phyloP scores from a whole-genome alignment of 2,113 vertebrate genomes.

The Leptosomus discolor region DNA sequence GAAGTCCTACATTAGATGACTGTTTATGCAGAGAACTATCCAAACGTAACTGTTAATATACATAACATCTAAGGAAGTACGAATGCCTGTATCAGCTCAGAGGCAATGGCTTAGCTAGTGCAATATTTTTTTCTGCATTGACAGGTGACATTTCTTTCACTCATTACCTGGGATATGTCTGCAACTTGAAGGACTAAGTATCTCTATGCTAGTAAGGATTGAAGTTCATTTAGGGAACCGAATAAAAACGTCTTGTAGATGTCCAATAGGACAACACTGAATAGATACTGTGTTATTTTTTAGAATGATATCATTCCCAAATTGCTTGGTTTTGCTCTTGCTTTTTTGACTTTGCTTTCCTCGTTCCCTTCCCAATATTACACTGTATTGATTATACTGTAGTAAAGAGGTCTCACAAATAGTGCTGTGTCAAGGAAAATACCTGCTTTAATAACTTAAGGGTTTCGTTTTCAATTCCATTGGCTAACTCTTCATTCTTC shows the following conservation, averaged over 20 bases:
- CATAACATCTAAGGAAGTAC: neutral
- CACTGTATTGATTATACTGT: neutral
- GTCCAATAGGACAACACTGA: neutral
- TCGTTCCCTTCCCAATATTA: neutral
- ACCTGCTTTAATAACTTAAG: neutral
- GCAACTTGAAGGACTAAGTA: neutral
- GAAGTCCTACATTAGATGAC: neutral
- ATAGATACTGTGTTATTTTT: neutral
- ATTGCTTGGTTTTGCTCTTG: neutral
- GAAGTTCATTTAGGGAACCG: neutral
- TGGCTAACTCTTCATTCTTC: neutral
- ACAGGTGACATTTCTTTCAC: neutral
- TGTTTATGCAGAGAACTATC: neutral
- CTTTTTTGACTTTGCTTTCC: neutral
- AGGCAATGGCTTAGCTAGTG: neutral
- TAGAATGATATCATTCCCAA: neutral
- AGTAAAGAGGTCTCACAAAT: neutral
- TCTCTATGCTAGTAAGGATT: neutral
- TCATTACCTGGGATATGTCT: neutral
- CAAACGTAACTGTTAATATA: neutral
- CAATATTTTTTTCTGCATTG: neutral
- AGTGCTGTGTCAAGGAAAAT: neutral
- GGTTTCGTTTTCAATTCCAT: neutral
- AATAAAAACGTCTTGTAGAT: neutral
- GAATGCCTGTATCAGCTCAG: neutral